Evolutionary conservation across 2,113 vertebrate genomes (phyloP).

Genomic region (Elaphurus davidianus): DNA sequence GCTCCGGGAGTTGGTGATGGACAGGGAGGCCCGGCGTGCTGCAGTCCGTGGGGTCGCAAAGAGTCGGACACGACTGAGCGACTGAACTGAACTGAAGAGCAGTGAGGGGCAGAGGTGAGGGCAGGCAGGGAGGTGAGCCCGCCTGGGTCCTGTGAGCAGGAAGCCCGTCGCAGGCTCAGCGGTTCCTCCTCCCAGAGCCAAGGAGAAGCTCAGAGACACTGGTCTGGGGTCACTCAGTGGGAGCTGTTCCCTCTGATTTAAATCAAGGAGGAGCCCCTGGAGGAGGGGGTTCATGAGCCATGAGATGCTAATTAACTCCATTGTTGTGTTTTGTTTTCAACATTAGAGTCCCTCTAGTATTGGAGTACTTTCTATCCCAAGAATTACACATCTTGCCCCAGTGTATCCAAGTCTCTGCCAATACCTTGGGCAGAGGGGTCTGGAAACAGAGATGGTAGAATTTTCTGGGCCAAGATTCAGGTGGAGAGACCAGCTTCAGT

Average conservation of each 20-base stretch:
- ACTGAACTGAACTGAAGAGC: background rate
- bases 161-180: constrained; percentile 75
- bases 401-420: constrained; percentile 66
- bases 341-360: constrained; percentile 75
- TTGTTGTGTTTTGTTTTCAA: constrained; percentile 83
- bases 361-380: constrained; percentile 73
- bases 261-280: constrained; percentile 76
- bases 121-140: background rate
- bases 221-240: constrained; percentile 64
- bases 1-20: background rate
- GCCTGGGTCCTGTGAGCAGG: constrained; percentile 70
- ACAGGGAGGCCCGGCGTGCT: background rate
- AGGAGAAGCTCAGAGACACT: constrained; percentile 66
- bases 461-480: constrained; percentile 67
- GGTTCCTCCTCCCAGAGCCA: constrained; percentile 77
- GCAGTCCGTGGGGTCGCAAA: background rate
- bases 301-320: constrained; percentile 83
- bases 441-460: constrained; percentile 56
- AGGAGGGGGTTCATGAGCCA: constrained; percentile 79
- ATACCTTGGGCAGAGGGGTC: constrained; percentile 62
- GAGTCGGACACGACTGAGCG: fast-evolving
- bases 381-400: constrained; percentile 78
- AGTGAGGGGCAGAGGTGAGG: background rate
- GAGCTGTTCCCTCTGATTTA: constrained; percentile 80
- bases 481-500: background rate